Evolutionary conservation across 2,113 vertebrate species (phyloP).

Genomic region (Trichechus manatus): DNA sequence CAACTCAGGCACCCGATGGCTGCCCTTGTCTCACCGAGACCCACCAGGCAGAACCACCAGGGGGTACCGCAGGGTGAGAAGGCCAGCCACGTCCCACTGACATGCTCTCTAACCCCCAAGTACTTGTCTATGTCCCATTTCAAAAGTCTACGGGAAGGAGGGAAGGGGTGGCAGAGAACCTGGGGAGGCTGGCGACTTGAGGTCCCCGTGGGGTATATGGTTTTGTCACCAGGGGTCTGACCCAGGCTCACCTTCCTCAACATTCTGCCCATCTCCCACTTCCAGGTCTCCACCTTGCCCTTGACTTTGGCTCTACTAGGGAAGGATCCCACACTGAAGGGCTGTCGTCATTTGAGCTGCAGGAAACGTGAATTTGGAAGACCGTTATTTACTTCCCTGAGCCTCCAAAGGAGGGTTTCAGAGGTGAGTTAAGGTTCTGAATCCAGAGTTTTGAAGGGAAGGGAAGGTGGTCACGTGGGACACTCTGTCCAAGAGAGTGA

Average conservation of each 20-base stretch:
- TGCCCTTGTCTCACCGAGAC: not conserved
- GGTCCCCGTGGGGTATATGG: not conserved
- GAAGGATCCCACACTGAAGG: not conserved
- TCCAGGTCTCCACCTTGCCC: not conserved
- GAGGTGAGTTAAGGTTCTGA: not conserved
- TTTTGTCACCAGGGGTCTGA: not conserved
- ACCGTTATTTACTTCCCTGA: not conserved
- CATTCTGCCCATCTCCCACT: not conserved
- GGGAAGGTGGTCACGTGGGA: too few species aligned
- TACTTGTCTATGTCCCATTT: not conserved
- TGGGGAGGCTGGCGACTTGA: not conserved
- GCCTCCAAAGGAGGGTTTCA: not conserved
- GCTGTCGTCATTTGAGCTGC: not conserved
- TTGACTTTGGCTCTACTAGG: not conserved
- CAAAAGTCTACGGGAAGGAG: not conserved
- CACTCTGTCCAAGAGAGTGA: not conserved
- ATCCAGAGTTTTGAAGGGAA: not conserved
- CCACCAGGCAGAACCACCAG: not conserved
- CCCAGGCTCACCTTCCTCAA: not conserved
- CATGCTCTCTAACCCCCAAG: not conserved
- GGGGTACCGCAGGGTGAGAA: not conserved
- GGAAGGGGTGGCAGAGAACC: not conserved
- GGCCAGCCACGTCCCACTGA: not conserved
- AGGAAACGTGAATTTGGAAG: not conserved
- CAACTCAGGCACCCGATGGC: conserved; percentile 67